These are phyloP conservation scores for Bellardia pandia DNA, from an alignment of 2,888 invertebrate species.

Conservation along the genomic window DNA sequence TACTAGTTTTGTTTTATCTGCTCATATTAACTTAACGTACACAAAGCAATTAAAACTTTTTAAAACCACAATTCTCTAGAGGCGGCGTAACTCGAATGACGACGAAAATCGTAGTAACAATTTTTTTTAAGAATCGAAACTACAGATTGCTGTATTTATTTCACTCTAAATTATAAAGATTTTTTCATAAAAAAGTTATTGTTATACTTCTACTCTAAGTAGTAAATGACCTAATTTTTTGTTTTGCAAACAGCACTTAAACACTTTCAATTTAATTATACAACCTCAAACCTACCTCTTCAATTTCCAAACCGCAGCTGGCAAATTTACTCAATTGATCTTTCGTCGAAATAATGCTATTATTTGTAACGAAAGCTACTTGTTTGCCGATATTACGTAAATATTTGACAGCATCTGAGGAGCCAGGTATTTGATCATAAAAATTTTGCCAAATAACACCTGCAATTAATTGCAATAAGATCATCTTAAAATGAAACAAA, in stretches of 20 bases:
- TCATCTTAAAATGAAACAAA: neutral
- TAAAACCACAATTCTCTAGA: too few species aligned
- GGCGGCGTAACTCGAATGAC: too few species aligned
- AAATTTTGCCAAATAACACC: conserved; percentile 85
- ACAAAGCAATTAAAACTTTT: too few species aligned
- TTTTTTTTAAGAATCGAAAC: too few species aligned
- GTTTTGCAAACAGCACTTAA: neutral
- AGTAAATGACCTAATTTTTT: too few species aligned
- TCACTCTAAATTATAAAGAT: too few species aligned
- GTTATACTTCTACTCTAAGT: too few species aligned
- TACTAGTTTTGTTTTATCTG: too few species aligned
- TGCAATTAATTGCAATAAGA: conserved; percentile 74
- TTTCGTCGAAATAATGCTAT: conserved; percentile 79
- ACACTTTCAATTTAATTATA: neutral
- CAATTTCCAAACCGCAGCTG: conserved; percentile 77
- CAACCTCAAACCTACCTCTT: conserved; percentile 75
- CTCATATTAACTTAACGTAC: too few species aligned
- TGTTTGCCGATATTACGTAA: conserved; percentile 83
- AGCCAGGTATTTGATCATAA: conserved; percentile 82
- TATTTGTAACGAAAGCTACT: conserved; percentile 84
- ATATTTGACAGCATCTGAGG: conserved; percentile 81
- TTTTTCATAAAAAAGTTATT: too few species aligned
- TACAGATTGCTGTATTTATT: too few species aligned
- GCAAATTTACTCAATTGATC: conserved; percentile 79
- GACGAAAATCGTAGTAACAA: too few species aligned